Evolutionary conservation across 2,797 vertebrate genomes (phyloP), one percentile per base, ranked within the genome.

Genomic region (Malurus splendens): DNA sequence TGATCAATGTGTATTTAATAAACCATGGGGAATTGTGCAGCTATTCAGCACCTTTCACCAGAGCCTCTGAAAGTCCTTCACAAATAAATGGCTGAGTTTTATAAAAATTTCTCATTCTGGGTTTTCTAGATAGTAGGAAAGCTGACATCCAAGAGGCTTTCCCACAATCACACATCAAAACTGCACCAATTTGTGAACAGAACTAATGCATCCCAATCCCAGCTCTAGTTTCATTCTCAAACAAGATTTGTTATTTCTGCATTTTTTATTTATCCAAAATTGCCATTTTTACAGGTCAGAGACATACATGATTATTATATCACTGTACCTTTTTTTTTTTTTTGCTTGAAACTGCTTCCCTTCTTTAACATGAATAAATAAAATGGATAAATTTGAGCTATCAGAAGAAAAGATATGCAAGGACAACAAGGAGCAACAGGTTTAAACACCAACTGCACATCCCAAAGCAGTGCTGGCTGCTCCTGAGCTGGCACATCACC

Each of bases 361-460:
- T 18, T 48, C 33, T 82, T 62, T n/a, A 73, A 73, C 6, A 12
- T 2, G 11, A 51, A 52, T 44, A 41, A 64, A 71, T 56, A 18
- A 82, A 82, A 65, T 7, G 4, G 12, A 54, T 70, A 23, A 25
- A 32, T n/a, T 32, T 33, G 41, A 70, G 17, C 2, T 1, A 22
- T 36, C 60, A 28, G 78, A 79, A 70, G 33, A 79, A 55, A 60
- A 82, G 13, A 1, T 23, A 18, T 23, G 5, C 4, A 2, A 24
- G 39, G 55, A 28, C 28, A 27, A 54, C 1, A 2, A 47, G 27
- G 19, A 71, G 5, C 0, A 0, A 14, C 11, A 30, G 47, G 9
- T 73, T 72, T 12, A 38, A 52, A 54, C 20, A 27, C 18, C 25
- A 28, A 4, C 18, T 64, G 19, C 16, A 38, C 4, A 6, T 19